Evolutionary conservation across 2,888 invertebrate genomes (phyloP).

Genomic region (Iselma pallidipennis): DNA sequence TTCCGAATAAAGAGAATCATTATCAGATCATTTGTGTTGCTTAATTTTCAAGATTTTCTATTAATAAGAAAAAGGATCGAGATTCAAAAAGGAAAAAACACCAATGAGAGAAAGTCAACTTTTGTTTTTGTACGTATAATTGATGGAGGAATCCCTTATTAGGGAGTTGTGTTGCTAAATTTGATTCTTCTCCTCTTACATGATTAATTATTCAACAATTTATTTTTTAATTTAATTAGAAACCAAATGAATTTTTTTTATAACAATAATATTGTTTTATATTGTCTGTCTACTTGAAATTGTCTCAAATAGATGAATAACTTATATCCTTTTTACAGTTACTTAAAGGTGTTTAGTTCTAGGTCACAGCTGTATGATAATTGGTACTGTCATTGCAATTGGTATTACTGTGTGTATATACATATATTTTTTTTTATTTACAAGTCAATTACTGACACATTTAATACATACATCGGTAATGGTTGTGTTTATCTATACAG

Average conservation of each 20-base stretch:
- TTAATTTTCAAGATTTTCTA: not conserved
- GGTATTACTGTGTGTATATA: too few relatives aligned
- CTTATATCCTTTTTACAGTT: not conserved
- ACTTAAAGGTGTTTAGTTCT: not conserved
- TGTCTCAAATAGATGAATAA: not conserved
- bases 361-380: constrained; percentile 1
- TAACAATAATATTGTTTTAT: too few relatives aligned
- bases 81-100: not conserved
- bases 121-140: too few relatives aligned
- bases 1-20: not conserved
- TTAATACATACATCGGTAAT: too few relatives aligned
- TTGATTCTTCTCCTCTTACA: too few relatives aligned
- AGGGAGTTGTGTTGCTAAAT: not conserved
- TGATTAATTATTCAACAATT: too few relatives aligned
- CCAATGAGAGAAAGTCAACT: not conserved
- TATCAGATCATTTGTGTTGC: not conserved
- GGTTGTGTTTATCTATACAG: too few relatives aligned
- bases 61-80: too few relatives aligned
- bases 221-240: too few relatives aligned
- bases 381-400: not conserved
- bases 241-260: too few relatives aligned
- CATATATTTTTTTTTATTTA: too few relatives aligned
- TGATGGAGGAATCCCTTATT: not conserved
- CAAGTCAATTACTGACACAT: too few relatives aligned
- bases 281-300: not conserved